Conservation (phyloP, 2,888 invertebrate genomes). For the Xestia ashworthii region DNA sequence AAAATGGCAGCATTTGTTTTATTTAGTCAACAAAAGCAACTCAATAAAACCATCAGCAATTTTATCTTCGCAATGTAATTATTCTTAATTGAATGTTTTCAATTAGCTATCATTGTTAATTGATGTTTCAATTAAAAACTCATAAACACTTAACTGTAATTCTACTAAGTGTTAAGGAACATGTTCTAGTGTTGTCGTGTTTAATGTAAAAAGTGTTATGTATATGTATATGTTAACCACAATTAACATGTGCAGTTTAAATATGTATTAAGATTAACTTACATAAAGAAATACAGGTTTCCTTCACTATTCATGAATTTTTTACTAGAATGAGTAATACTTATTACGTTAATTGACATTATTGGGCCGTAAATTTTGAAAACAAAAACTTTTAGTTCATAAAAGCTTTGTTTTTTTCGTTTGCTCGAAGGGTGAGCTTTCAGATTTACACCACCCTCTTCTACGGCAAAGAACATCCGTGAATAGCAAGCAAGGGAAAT, state of each 20-base stretch:
- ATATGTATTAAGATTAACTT: neutral
- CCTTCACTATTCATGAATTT: conserved; percentile 16
- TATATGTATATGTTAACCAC: conserved; percentile 61
- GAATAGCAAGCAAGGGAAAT: conserved; percentile 19
- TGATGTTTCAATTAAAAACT: conserved; percentile 16
- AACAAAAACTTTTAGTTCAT: neutral
- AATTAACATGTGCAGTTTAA: conserved; percentile 59
- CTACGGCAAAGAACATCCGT: neutral
- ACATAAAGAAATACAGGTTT: neutral
- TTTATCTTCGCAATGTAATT: neutral
- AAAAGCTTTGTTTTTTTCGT: too few species aligned
- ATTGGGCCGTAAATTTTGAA: neutral
- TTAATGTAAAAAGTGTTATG: conserved; percentile 23
- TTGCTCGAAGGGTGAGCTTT: neutral
- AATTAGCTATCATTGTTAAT: conserved; percentile 20
- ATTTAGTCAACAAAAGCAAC: neutral
- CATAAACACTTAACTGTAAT: conserved; percentile 1
- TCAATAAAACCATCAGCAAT: neutral
- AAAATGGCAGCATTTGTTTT: too few species aligned
- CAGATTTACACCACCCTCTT: neutral
- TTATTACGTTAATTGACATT: neutral
- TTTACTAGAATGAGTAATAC: neutral
- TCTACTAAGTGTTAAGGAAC: neutral
- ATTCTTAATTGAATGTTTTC: conserved; percentile 10
- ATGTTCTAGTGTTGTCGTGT: conserved; percentile 13